These are phyloP conservation scores for Coelopa frigida DNA, from an alignment of 1,140 invertebrate species.

Conservation along the genomic window DNA sequence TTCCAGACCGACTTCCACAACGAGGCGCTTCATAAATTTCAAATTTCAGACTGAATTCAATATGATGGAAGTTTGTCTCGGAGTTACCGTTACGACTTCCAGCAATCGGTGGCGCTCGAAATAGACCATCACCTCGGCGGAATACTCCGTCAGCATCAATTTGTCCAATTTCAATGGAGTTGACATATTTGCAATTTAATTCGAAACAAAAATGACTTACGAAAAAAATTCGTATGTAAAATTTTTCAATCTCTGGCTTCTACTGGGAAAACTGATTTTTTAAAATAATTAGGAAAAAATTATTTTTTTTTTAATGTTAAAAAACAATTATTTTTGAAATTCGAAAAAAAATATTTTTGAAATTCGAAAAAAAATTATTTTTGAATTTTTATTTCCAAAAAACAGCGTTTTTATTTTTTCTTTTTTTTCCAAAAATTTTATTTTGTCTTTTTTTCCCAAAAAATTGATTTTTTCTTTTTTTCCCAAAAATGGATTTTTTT, in stretches of 20 bases:
- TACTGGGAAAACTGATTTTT: too few relatives aligned
- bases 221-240: conserved; percentile 2
- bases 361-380: neutral
- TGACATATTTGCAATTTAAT: neutral
- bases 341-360: neutral
- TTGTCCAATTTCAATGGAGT: neutral
- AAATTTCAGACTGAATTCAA: neutral
- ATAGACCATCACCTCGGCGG: conserved; percentile 31
- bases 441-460: too few relatives aligned
- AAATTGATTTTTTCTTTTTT: too few relatives aligned
- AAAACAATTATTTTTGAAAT: too few relatives aligned
- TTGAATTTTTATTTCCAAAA: too few relatives aligned
- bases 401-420: too few relatives aligned
- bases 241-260: too few relatives aligned
- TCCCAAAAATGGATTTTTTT: too few relatives aligned
- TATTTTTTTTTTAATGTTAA: too few relatives aligned
- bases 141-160: conserved; percentile 18
- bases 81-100: conserved; percentile 25
- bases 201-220: neutral
- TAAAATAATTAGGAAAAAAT: too few relatives aligned
- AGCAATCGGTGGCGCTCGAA: conserved; percentile 36
- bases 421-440: too few relatives aligned
- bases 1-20: conserved; percentile 23
- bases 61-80: neutral
- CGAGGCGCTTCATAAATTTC: conserved; percentile 15